Conservation (phyloP, 2,113 vertebrate genomes). For the Caranx ignobilis region DNA sequence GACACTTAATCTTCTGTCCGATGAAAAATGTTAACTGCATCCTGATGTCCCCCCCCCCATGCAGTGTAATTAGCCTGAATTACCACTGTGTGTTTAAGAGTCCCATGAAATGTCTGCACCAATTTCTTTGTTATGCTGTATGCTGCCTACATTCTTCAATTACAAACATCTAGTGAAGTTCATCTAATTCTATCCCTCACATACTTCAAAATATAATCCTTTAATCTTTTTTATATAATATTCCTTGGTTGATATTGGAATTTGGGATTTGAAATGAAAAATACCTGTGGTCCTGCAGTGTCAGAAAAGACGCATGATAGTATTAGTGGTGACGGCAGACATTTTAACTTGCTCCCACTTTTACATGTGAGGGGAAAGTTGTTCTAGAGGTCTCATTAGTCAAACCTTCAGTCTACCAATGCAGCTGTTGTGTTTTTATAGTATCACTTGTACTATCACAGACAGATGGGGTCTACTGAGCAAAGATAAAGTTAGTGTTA, state of each 20-base stretch:
- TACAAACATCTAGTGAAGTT: not conserved
- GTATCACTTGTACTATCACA: conserved; percentile 74
- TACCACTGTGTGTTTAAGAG: conserved; percentile 61
- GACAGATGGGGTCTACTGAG: conserved; percentile 68
- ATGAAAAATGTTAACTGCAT: conserved; percentile 85
- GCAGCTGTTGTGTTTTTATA: conserved; percentile 70
- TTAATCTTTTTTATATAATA: not conserved
- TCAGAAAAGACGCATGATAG: conserved; percentile 44
- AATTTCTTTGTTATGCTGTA: conserved; percentile 45
- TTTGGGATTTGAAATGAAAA: conserved; percentile 24
- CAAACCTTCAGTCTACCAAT: conserved; percentile 62
- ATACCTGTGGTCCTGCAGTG: not conserved
- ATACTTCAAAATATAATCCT: not conserved
- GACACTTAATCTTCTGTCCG: conserved; percentile 77
- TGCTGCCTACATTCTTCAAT: not conserved
- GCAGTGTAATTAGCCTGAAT: conserved; percentile 69
- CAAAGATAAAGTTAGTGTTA: conserved; percentile 74
- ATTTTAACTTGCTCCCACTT: conserved; percentile 50
- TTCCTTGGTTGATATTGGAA: not conserved
- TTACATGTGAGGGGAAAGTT: conserved; percentile 61
- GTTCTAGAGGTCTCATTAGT: conserved; percentile 71
- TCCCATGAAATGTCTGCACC: conserved; percentile 42
- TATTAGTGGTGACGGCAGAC: conserved; percentile 61
- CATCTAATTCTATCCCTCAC: not conserved
- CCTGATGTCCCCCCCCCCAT: conserved; percentile 73